Evolutionary conservation across 2,113 vertebrate species (phyloP).

Genomic region (Dicentrarchus labrax): DNA sequence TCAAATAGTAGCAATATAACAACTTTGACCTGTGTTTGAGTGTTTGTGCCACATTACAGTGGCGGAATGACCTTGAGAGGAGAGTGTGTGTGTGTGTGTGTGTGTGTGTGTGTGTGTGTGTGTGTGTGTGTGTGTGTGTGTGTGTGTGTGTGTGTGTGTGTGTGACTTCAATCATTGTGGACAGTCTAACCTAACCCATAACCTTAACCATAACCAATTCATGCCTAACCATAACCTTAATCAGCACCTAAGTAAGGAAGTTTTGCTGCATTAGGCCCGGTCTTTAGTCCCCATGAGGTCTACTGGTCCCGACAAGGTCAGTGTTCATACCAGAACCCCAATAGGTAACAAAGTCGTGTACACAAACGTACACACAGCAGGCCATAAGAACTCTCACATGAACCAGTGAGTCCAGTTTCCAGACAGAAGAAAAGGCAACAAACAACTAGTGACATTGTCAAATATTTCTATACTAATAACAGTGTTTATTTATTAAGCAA

Average conservation of each 20-base stretch:
- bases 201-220: too few species aligned
- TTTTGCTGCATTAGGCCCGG: too few species aligned
- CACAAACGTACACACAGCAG: background rate
- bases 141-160: background rate
- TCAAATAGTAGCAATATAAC: background rate
- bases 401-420: background rate
- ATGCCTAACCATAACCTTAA: too few species aligned
- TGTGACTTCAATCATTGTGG: too few species aligned
- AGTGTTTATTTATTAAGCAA: background rate
- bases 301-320: too few species aligned
- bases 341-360: too few species aligned
- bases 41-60: background rate
- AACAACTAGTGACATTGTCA: too few species aligned
- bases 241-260: too few species aligned
- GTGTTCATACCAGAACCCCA: too few species aligned
- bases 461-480: background rate
- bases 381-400: background rate
- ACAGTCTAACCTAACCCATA: too few species aligned
- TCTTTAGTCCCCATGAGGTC: too few species aligned
- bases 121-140: background rate
- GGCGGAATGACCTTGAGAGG: background rate
- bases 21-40: background rate
- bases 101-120: background rate
- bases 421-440: too few species aligned
- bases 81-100: background rate